Conservation (phyloP, 2,797 vertebrate genomes). For the Thamnophis elegans region DNA sequence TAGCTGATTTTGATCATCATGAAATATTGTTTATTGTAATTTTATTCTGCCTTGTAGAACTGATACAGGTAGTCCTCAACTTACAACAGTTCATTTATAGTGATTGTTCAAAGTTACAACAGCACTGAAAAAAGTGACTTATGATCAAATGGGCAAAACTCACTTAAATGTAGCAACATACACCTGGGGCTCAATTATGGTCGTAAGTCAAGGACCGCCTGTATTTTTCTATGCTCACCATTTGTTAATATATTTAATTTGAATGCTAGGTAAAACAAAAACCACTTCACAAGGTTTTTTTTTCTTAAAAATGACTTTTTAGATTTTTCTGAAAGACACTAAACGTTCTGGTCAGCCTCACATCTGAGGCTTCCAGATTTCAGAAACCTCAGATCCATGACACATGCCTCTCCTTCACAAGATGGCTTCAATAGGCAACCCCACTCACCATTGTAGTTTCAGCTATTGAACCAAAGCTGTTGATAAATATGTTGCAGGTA, state of each 20-base stretch:
- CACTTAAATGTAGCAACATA: neutral
- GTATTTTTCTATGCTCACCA: neutral
- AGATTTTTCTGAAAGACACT: neutral
- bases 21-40: neutral
- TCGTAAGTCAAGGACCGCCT: neutral
- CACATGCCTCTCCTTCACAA: conserved; percentile 74
- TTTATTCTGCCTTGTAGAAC: neutral
- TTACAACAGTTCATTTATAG: neutral
- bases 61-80: neutral
- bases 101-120: neutral
- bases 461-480: conserved; percentile 99
- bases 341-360: neutral
- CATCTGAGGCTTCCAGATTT: neutral
- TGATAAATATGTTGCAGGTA: conserved; percentile 99
- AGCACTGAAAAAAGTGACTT: neutral
- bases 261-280: neutral
- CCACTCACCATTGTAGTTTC: conserved; percentile 99
- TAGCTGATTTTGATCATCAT: neutral
- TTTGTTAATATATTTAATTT: neutral
- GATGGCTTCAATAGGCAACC: conserved; percentile 80
- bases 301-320: neutral
- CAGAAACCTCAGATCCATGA: conserved; percentile 39
- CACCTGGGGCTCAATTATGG: neutral
- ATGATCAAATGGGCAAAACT: neutral
- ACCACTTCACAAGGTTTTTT: neutral